Conservation (phyloP, 2,797 vertebrate genomes). For the Chaunax sp. region DNA sequence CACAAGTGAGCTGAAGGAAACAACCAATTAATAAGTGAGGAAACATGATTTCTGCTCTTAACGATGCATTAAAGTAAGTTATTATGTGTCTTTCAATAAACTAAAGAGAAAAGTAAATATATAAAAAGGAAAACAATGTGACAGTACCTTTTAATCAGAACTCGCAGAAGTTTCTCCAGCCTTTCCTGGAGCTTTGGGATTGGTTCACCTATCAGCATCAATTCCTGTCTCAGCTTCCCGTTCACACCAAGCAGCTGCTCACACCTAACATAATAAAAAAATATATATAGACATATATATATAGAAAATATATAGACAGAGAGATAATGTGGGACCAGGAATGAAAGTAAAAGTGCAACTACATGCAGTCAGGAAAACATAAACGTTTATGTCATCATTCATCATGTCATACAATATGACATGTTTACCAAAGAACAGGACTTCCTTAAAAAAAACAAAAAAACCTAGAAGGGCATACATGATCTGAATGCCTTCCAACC, state of each 20-base stretch:
- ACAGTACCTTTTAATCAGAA: constrained; percentile 88
- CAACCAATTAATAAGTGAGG: neutral
- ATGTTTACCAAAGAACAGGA: too few species aligned
- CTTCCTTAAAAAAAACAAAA: too few species aligned
- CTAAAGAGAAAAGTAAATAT: too few species aligned
- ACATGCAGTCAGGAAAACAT: neutral
- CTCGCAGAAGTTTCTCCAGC: constrained; percentile 80
- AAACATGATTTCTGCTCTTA: neutral
- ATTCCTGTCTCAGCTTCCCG: constrained; percentile 89
- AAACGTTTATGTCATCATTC: too few species aligned
- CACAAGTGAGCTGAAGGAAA: constrained; percentile 87
- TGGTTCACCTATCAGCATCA: constrained; percentile 81
- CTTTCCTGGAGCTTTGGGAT: constrained; percentile 81
- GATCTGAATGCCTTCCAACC: too few species aligned
- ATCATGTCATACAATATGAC: too few species aligned
- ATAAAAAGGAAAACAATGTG: neutral
- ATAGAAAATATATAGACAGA: neutral
- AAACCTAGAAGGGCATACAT: too few species aligned
- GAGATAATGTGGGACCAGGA: neutral
- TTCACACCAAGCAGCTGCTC: constrained; percentile 87
- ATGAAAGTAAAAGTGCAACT: neutral
- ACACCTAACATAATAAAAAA: constrained; percentile 71
- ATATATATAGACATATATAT: neutral
- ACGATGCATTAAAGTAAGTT: neutral
- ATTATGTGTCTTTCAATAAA: neutral